Percentiles rank a stretch among this genome's conserved stretches.
Evolutionary conservation across 2,888 invertebrate species (phyloP).

Genomic region (Magallana nippona): DNA sequence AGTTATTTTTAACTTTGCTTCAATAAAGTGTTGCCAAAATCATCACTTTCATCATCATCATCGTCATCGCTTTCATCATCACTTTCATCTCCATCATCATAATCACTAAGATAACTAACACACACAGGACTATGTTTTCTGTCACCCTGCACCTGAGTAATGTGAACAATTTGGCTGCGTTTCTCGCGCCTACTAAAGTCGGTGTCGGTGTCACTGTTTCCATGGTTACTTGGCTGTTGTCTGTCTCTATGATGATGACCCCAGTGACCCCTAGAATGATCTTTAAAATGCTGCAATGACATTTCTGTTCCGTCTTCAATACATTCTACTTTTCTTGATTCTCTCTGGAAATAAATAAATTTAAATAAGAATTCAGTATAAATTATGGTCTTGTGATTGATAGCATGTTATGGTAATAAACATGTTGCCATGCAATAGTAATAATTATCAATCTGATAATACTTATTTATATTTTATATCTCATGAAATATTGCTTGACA

Average conservation of each 20-base stretch:
- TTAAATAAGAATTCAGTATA: background rate
- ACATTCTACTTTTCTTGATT: background rate
- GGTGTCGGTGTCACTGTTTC: background rate
- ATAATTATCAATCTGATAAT: too few species aligned
- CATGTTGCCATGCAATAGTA: too few species aligned
- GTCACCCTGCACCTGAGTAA: background rate
- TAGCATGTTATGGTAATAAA: too few species aligned
- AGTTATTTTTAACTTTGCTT: too few species aligned
- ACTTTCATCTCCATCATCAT: background rate
- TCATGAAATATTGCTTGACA: too few species aligned
- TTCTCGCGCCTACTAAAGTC: background rate
- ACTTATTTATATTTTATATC: too few species aligned
- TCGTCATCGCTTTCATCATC: background rate
- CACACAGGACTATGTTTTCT: too few species aligned
- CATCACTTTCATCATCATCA: slow-evolving; percentile 6
- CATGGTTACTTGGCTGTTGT: background rate
- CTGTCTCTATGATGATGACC: background rate
- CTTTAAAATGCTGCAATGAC: background rate
- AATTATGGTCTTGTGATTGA: too few species aligned
- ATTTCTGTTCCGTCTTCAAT: background rate
- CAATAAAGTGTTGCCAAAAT: background rate
- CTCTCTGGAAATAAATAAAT: background rate
- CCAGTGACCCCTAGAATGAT: background rate
- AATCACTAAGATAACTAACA: background rate
- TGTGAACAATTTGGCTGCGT: too few species aligned